A percentile compares a stretch with the other conserved stretches of the same genome.
Evolutionary conservation across 2,797 vertebrate species (phyloP).

Genomic region (Acipenser transmontanus): DNA sequence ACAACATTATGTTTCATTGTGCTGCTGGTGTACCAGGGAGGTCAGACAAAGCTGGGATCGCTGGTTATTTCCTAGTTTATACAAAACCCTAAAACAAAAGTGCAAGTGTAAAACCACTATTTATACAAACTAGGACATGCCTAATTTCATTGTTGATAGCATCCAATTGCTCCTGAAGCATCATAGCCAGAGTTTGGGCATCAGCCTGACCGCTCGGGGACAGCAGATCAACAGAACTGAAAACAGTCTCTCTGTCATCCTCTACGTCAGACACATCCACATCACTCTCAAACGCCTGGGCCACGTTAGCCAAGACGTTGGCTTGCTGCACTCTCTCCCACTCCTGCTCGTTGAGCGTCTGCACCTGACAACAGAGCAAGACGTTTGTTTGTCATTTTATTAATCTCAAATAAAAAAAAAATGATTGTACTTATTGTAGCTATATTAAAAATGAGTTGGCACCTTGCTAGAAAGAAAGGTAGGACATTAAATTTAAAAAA

Average conservation of each 20-base stretch:
- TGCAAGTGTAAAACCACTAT: neutral
- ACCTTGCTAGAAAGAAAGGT: too few relatives aligned
- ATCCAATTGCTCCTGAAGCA: constrained; percentile 96
- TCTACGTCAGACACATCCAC: constrained; percentile 85
- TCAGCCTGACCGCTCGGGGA: constrained; percentile 92
- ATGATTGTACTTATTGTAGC: too few relatives aligned
- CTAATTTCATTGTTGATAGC: constrained; percentile 98
- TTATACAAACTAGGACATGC: constrained; percentile 35
- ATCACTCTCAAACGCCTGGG: constrained; percentile 93
- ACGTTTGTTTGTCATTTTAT: too few relatives aligned
- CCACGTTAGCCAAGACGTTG: constrained; percentile 88
- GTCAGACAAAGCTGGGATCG: neutral
- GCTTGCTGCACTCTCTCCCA: constrained; percentile 97
- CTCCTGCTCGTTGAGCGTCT: constrained; percentile 94
- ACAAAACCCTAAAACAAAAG: too few relatives aligned
- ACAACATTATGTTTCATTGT: too few relatives aligned
- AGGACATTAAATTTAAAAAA: too few relatives aligned
- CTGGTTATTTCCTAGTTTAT: neutral
- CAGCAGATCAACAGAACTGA: constrained; percentile 84
- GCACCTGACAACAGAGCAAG: constrained; percentile 62
- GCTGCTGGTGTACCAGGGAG: too few relatives aligned
- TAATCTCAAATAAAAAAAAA: too few relatives aligned
- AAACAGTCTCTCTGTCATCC: constrained; percentile 83
- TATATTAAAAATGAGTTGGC: too few relatives aligned
- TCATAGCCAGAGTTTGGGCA: constrained; percentile 90